Percentiles rank a stretch among this genome's conserved stretches.
phyloP scores from a whole-genome alignment of 2,888 invertebrate species.

The Pseudanteris insignis region DNA sequence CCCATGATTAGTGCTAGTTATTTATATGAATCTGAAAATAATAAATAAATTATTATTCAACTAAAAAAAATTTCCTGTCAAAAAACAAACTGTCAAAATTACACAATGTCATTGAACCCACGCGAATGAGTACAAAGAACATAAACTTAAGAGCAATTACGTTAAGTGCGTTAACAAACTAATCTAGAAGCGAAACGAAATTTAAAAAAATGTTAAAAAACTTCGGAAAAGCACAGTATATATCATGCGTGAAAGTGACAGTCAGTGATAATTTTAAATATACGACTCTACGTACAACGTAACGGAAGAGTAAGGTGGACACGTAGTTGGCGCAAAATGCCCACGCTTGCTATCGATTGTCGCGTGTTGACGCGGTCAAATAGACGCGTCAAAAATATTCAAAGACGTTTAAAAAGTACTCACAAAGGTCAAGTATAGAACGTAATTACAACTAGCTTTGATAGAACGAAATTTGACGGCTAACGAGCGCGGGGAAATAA shows the following conservation, averaged over 20 bases:
- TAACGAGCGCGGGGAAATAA: no score
- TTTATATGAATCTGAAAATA: conserved; percentile 67
- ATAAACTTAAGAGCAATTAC: not conserved
- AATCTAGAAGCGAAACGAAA: not conserved
- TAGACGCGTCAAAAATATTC: not conserved
- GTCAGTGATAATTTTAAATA: no score
- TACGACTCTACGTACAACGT: not conserved
- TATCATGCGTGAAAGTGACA: no score
- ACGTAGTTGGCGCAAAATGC: conserved; percentile 51
- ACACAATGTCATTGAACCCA: conserved; percentile 3
- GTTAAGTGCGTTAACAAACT: not conserved
- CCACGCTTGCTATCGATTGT: conserved; percentile 60
- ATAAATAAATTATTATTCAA: conserved; percentile 3
- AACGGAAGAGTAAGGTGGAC: conserved; percentile 19
- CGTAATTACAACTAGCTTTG: no score
- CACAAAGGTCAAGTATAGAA: no score
- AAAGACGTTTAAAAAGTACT: no score
- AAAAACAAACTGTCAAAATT: conserved; percentile 5
- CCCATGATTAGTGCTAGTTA: conserved; percentile 83
- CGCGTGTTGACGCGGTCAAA: conserved; percentile 52
- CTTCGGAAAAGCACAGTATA: no score
- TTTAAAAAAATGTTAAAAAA: no score
- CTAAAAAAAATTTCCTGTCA: not conserved
- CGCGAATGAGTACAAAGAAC: conserved; percentile 1
- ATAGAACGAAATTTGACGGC: no score